Evolutionary conservation across 1,140 invertebrate species (phyloP), one percentile per base, ranked within the genome.

Genomic region (Oscheius sp.): DNA sequence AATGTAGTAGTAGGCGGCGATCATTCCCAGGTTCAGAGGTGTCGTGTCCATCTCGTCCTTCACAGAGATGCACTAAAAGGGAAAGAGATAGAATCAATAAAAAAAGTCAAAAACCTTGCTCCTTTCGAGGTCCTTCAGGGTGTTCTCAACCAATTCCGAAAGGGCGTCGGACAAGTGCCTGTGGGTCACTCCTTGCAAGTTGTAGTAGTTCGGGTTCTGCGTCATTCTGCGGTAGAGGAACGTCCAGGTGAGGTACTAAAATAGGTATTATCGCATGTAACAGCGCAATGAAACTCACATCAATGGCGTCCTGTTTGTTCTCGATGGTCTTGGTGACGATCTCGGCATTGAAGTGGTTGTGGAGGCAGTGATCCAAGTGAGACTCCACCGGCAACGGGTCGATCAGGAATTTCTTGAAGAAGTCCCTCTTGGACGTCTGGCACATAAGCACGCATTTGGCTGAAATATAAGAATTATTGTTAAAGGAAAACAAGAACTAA

Each of bases 171-270:
- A 99, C 31, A 99, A 86, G 87, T 99, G 95, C 59, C 91, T 15
- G 55, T 76, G 0, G 0, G 94, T 94, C 1, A 97, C 92, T 10
- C 94, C 88, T 79, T 97, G 94, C 18, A 99, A 86, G 85, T 96
- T 96, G 85, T 99, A 99, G 84, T 99, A 99, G 86, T 99, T 99
- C 7, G 97, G 97, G 88, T 99, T 99, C 86, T 98, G 95, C 1
- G 96, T 97, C 80, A 99, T 90, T 72, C 97, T 86, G 18, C 95
- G 88, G 84, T 99, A 99, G 0, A 99, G 86, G 87, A 99, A 97
- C 0, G 95, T 99, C 96, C 97, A 99, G 0, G 97, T 99, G 1
- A 99, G 87, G 82, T 99, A 99, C 59, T 72, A 45, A 45, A 45
- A 45, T 45, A 18, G 15, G 23, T 18, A 45, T 45, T 45, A 45